A percentile compares a stretch with the other conserved stretches of the same genome.
These are phyloP conservation scores for Neoaliturus tenellus DNA, from an alignment of 2,888 invertebrate genomes.

Conservation along the genomic window DNA sequence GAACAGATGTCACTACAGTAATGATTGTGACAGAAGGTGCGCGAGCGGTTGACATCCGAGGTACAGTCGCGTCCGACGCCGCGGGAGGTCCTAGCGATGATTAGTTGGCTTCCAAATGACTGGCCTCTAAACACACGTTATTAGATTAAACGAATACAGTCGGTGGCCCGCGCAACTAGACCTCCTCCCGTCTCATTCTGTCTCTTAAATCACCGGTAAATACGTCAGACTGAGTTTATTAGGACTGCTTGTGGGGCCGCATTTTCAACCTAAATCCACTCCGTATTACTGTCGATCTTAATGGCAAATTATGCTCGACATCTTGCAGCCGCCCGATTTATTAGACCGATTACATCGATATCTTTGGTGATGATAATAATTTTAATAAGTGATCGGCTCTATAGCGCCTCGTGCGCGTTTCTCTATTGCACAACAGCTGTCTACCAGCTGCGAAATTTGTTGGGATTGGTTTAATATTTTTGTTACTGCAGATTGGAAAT, in stretches of 20 bases:
- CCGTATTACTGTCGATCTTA: slow-evolving; percentile 35
- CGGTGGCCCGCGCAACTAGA: slow-evolving; percentile 39
- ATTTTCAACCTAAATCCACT: slow-evolving; percentile 24
- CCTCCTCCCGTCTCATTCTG: slow-evolving; percentile 36
- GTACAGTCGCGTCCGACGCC: slow-evolving; percentile 45
- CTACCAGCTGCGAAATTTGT: neutral
- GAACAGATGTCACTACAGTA: neutral
- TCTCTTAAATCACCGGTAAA: slow-evolving; percentile 47
- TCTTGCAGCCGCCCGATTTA: slow-evolving; percentile 6
- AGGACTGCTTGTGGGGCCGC: slow-evolving; percentile 38
- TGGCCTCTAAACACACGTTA: slow-evolving; percentile 53
- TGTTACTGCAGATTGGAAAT: too few relatives aligned
- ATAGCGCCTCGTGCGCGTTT: neutral
- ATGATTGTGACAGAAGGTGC: neutral
- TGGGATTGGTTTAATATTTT: neutral
- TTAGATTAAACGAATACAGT: slow-evolving; percentile 54
- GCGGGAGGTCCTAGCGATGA: slow-evolving; percentile 48
- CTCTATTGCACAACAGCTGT: neutral
- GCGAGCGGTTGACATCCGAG: slow-evolving; percentile 42
- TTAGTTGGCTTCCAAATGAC: slow-evolving; percentile 54
- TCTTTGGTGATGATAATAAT: slow-evolving; percentile 19
- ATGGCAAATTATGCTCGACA: slow-evolving; percentile 32
- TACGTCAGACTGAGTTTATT: slow-evolving; percentile 38
- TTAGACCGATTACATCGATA: slow-evolving; percentile 20
- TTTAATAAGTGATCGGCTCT: slow-evolving; percentile 5